Conservation (phyloP, 2,888 invertebrate genomes). For the Nomada ferruginata region DNA sequence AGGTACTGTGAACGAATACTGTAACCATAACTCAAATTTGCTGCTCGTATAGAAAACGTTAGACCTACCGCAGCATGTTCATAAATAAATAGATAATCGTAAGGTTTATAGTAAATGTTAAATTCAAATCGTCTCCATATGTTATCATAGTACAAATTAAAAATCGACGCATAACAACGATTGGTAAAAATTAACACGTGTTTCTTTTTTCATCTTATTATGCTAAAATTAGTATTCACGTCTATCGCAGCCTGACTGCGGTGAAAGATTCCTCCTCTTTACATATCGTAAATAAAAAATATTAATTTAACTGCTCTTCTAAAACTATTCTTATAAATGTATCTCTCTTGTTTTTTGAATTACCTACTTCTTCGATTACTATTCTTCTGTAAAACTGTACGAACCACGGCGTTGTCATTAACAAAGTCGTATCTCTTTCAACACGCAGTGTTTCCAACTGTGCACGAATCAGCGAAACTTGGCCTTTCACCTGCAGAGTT, state of each 20-base stretch:
- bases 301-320: background rate
- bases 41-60: background rate
- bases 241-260: too few species aligned
- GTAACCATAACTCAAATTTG: background rate
- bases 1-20: background rate
- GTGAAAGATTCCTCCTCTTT: too few species aligned
- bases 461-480: background rate
- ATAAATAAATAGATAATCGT: constrained; percentile 15
- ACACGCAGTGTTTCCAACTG: background rate
- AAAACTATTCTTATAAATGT: background rate
- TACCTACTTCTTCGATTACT: too few species aligned
- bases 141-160: constrained; percentile 4
- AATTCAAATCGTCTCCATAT: constrained; percentile 30
- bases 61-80: constrained; percentile 3
- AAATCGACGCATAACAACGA: constrained; percentile 14
- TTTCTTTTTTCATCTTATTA: constrained; percentile 15
- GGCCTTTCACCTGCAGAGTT: background rate
- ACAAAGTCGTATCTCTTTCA: constrained; percentile 20
- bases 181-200: background rate
- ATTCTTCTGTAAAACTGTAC: constrained; percentile 18
- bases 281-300: too few species aligned
- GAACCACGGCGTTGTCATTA: background rate
- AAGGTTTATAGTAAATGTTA: constrained; percentile 16
- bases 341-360: background rate
- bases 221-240: constrained; percentile 1